Evolutionary conservation across 2,113 vertebrate genomes (phyloP).

Genomic region (Desmodus rotundus): DNA sequence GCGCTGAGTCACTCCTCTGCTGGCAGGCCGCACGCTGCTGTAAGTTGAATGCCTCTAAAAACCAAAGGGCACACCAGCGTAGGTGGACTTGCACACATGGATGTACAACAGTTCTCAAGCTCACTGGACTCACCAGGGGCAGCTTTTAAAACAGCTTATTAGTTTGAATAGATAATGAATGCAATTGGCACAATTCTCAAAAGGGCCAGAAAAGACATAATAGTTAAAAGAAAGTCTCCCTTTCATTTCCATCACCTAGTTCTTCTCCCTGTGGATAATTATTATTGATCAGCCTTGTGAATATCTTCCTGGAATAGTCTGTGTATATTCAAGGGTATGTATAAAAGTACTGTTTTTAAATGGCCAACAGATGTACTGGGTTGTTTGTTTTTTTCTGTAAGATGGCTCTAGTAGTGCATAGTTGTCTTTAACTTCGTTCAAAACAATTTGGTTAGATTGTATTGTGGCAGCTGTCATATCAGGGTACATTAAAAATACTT

Average conservation of each 20-base stretch:
- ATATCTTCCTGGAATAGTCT: not conserved
- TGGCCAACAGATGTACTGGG: not conserved
- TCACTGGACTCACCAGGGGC: not conserved
- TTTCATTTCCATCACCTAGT: not conserved
- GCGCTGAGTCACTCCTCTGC: conserved; percentile 70
- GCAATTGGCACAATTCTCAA: not conserved
- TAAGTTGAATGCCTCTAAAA: conserved; percentile 82
- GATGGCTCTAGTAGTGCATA: too few species aligned
- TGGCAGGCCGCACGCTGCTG: conserved; percentile 68
- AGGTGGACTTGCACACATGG: not conserved
- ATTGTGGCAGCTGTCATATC: too few species aligned
- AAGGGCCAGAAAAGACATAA: not conserved
- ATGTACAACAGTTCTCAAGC: not conserved
- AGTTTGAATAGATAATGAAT: not conserved
- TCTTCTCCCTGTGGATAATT: not conserved
- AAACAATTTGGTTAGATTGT: too few species aligned
- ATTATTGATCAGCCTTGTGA: not conserved
- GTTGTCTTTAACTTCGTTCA: too few species aligned
- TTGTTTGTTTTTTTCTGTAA: too few species aligned
- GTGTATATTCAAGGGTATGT: not conserved
- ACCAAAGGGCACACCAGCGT: not conserved
- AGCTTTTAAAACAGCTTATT: not conserved
- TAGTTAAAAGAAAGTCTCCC: not conserved
- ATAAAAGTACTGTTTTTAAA: not conserved
- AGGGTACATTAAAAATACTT: too few species aligned